Evolutionary conservation across 2,888 invertebrate genomes (phyloP), one percentile per base, ranked within the genome.

Genomic region (Sarcophaga subvicina): DNA sequence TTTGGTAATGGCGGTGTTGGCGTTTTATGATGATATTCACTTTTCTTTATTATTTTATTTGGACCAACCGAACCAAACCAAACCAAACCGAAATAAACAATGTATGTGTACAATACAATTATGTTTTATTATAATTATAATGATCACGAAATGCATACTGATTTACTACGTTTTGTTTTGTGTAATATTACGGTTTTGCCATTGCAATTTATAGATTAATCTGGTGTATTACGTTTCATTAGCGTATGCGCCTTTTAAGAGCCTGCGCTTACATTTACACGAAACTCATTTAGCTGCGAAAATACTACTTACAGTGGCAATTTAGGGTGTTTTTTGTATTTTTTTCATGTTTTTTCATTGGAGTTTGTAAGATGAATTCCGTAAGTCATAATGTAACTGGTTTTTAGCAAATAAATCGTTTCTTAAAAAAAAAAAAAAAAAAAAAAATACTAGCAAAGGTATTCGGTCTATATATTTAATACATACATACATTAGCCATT

Each of bases 121-220:
- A 59, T 62, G 20, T 60, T 81, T 78, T 71, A 79, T 71, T 81
- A 78, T 87, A 85, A 87, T 87, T 87, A 69, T 87, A 87, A 87
- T 87, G 87, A 87, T 87, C 87, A 87, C 87, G 87, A 71, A 60
- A 79, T 66, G 66, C 37, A 62, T 27, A 79, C 17, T 17, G 14
- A 17, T 83, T 70, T 71, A 76, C 49, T 54, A 10, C 64, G 72
- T 62, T 60, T 77, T 77, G 45, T 77, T 6, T 54, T n/a, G 49
- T 64, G 47, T 49, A 60, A 47, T 45, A 63, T 67, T 62, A 66
- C 54, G 14, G 67, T 78, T 4, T 60, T 54, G 1, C 45, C 54
- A 54, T n/a, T 45, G 62, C 47, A 80, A 77, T 67, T 62, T 77
- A 5, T 72, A 72, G 60, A 83, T 83, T 80, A 64, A 76, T 62